Base-by-base conservation (phyloP, 2,113 vertebrate genomes). In the Casuarius casuarius region DNA sequence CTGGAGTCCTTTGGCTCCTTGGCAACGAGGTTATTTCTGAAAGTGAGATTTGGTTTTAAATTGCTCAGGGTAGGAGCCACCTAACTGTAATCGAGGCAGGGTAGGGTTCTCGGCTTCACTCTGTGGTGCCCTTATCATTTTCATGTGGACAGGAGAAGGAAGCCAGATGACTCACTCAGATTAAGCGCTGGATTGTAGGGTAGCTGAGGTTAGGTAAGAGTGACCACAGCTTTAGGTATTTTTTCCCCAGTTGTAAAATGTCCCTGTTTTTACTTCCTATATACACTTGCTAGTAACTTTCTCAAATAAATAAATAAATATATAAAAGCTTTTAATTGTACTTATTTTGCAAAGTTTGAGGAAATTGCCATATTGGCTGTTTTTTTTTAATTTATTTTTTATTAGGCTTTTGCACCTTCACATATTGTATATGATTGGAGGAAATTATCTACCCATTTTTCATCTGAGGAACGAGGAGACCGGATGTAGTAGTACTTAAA, bases 341-440 rank as follows among this genome's bases (percentile, higher is more conserved):
- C 54, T 59, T 48, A 22, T 42, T 70, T 63, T 74, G 46, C 54
- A 25, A 56, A 42, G 14, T 28, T 42, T 85, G 61, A 75, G 73
- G 28, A 33, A 35, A 70, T 22, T 5, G 7, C 49, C 12, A 4
- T 10, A 19, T 18, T 1, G 0, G 22, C 52, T 49, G 48, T 13
- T 10, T 20, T 21, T 51, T 51, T 51, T 51, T 51, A 10, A 3
- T 22, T 9, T 51, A 23, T 23, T 51, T 22, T 51, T 51, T 51
- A 8, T 7, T 31, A 28, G 1, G 3, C 13, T 21, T 76, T 51
- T 12, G 20, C 46, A 40, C 67, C 54, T 63, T 38, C 1, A 1
- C 25, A 2, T 23, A 12, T 25, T 1, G 0, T 8, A 22, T 26
- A 2, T 1, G 0, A 9, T 26, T 2, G 7, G 68, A 70, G 26